These are phyloP conservation scores for Sinotaia quadrata DNA, from an alignment of 2,888 invertebrate species.

Conservation along the genomic window DNA sequence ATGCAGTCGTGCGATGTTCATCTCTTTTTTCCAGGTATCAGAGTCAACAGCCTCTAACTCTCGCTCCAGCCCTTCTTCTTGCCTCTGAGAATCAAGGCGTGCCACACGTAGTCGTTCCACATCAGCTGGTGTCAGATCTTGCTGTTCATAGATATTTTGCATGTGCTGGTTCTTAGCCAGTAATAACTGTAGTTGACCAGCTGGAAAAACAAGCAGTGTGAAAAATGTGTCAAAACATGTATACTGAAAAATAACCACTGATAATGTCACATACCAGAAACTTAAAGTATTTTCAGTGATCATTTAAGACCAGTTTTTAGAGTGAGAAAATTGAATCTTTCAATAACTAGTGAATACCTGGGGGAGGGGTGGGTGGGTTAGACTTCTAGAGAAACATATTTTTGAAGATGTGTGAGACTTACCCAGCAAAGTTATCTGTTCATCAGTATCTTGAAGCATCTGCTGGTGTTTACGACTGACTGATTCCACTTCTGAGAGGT, in stretches of 20 bases:
- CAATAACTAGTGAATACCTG: too few species aligned
- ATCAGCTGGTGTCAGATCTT: conserved; percentile 63
- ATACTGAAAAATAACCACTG: not conserved
- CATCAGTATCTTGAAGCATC: conserved; percentile 5
- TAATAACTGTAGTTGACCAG: conserved; percentile 44
- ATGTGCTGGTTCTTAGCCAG: conserved; percentile 46
- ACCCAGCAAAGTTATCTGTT: conserved; percentile 8
- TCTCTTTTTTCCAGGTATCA: conserved; percentile 59
- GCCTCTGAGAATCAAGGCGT: conserved; percentile 52
- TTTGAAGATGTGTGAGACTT: too few species aligned
- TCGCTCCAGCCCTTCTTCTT: conserved; percentile 54
- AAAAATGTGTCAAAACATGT: not conserved
- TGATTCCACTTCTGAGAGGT: conserved; percentile 48
- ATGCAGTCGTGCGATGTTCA: conserved; percentile 52
- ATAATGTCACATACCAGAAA: not conserved
- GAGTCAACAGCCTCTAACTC: conserved; percentile 50
- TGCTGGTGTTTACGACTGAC: conserved; percentile 22
- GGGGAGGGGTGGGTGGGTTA: too few species aligned
- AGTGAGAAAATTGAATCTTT: too few species aligned
- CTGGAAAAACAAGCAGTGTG: conserved; percentile 33
- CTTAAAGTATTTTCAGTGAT: too few species aligned
- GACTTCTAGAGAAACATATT: not conserved
- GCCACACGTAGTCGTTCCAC: conserved; percentile 59
- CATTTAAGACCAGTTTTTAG: too few species aligned
- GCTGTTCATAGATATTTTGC: conserved; percentile 59